These are phyloP conservation scores for Quiscalus mexicanus DNA, from an alignment of 2,113 vertebrate genomes.

Conservation along the genomic window DNA sequence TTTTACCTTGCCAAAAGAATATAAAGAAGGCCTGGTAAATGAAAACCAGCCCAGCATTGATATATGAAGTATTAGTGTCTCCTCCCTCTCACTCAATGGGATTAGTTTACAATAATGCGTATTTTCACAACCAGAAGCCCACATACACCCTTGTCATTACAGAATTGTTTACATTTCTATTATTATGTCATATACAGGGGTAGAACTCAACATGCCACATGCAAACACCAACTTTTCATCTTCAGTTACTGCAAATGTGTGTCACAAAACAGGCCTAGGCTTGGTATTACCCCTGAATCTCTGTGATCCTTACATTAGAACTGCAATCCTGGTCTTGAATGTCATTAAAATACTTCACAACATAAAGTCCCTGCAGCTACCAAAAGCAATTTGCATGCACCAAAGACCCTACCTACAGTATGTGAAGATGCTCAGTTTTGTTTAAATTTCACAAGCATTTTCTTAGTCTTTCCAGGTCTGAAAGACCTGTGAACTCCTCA, in stretches of 20 bases:
- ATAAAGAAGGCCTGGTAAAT: neutral
- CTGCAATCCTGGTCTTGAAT: neutral
- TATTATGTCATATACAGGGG: neutral
- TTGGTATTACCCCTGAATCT: neutral
- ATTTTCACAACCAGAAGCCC: neutral
- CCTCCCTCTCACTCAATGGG: neutral
- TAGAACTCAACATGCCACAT: neutral
- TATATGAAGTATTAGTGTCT: neutral
- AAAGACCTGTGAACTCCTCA: neutral
- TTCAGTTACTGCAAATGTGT: neutral
- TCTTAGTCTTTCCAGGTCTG: neutral
- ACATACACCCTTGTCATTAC: neutral
- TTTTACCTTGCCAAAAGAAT: neutral
- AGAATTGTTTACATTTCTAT: neutral
- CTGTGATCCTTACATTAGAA: neutral
- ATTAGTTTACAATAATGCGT: neutral
- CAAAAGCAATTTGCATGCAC: neutral
- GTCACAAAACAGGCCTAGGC: neutral
- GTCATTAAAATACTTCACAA: neutral
- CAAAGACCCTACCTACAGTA: rapidly evolving
- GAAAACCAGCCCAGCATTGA: neutral
- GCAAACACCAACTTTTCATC: neutral
- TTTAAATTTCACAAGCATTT: neutral
- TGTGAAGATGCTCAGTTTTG: neutral
- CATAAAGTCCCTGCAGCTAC: neutral